Base-by-base conservation (phyloP, 2,113 vertebrate species). In the Lycocorax pyrrhopterus region DNA sequence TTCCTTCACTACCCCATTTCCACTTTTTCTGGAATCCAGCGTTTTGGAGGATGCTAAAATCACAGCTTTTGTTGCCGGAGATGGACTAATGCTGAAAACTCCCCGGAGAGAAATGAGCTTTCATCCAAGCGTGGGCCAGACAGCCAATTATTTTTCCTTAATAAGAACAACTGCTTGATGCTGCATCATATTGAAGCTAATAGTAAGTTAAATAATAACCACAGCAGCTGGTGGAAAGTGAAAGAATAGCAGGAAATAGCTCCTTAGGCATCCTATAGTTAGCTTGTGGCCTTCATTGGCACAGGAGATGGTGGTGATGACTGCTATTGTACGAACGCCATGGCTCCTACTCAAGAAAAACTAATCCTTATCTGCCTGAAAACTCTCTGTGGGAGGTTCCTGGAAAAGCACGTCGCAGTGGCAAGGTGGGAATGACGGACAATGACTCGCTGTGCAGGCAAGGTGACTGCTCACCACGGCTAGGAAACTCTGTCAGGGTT, bases 191-290 rank as follows among this genome's bases (percentile, higher is more conserved):
- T 78, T 60, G 39, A 92, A 93, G 88, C 49, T 75, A 81, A 72
- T 90, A 73, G 68, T 29, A 55, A 90, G 86, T 93, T 75, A 78
- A 95, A 94, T 73, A 93, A 81, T 86, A 87, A 23, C 26, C 93
- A 49, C 72, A 92, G 10, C 92, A 94, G 86, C 86, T 94, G 86
- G 83, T 92, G 92, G 86, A 95, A 95, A 95, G 93, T 92, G 93
- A 94, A 93, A 95, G 85, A 96, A 96, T 96, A 90, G 83, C n/a
- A 95, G 93, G 93, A 96, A 97, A 92, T 43, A 75, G 29, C 88
- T 92, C 85, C 58, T 84, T 86, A 87, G 83, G 83, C 88, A 92
- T 68, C 90, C 87, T 81, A 67, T 73, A 80, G 86, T 88, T 86
- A 77, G 92, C 75, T 51, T 19, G 26, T 78, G 90, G 79, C 62